These are phyloP conservation scores for Tragelaphus oryx DNA, from an alignment of 2,797 vertebrate species.

Conservation along the genomic window DNA sequence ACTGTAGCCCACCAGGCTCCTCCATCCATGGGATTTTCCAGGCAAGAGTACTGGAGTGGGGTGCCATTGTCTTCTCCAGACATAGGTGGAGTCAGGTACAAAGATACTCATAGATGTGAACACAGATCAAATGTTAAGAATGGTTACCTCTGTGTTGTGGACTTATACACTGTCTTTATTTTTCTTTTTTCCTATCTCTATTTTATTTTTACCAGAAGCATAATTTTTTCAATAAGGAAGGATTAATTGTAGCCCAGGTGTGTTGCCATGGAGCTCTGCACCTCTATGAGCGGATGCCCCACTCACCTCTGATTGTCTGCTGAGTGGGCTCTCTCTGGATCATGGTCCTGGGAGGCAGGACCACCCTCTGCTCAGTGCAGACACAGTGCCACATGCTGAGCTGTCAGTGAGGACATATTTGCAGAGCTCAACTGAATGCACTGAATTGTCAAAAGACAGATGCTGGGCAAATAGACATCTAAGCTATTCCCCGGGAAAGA, in stretches of 20 bases:
- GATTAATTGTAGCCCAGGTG: not conserved
- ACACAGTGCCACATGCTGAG: not conserved
- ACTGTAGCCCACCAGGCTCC: too few relatives aligned
- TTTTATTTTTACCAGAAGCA: conserved; percentile 1
- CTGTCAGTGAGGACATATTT: not conserved
- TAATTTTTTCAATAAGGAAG: conserved; percentile 16
- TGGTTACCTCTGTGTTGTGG: not conserved
- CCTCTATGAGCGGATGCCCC: not conserved
- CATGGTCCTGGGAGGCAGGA: too few relatives aligned
- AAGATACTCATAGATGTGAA: not conserved
- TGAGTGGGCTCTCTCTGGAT: not conserved
- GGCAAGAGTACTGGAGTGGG: too few relatives aligned
- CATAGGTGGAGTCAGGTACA: not conserved
- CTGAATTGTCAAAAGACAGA: not conserved
- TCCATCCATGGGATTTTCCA: too few relatives aligned
- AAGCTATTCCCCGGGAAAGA: conserved; percentile 3
- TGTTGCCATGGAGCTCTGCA: not conserved
- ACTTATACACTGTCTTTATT: not conserved
- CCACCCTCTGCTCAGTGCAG: not conserved
- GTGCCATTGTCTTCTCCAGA: too few relatives aligned
- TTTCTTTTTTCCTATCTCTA: not conserved
- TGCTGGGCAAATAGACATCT: not conserved
- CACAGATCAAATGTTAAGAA: not conserved
- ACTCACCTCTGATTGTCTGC: not conserved
- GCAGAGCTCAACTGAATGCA: not conserved